Percentiles rank a stretch among this genome's conserved stretches.
Evolutionary conservation across 2,888 invertebrate species (phyloP).

Genomic region (Meteorus cinctellus): DNA sequence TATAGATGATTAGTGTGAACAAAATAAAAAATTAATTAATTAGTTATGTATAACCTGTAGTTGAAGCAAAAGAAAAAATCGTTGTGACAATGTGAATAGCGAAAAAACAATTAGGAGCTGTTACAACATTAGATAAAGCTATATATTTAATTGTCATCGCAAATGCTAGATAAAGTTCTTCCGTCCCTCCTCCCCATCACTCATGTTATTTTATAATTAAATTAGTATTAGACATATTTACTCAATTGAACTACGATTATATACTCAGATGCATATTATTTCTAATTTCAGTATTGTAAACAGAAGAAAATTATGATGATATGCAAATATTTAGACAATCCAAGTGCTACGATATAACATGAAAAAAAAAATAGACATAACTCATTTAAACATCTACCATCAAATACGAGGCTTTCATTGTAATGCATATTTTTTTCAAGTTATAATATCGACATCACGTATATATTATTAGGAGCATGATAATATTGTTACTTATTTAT

Average conservation of each 20-base stretch:
- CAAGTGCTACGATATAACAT: conserved; percentile 16
- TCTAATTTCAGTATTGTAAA: background rate
- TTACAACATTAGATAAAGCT: conserved; percentile 50
- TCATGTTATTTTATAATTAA: conserved; percentile 17
- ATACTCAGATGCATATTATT: background rate
- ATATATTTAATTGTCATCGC: conserved; percentile 47
- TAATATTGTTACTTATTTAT: conserved; percentile 5
- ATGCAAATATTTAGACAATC: conserved; percentile 36
- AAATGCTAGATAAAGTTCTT: conserved; percentile 50
- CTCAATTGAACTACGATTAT: background rate
- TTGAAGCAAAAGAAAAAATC: conserved; percentile 58
- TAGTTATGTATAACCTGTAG: conserved; percentile 62
- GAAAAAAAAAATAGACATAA: background rate
- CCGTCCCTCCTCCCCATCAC: conserved; percentile 52
- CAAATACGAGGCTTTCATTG: background rate
- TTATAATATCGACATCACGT: background rate
- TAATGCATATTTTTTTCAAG: background rate
- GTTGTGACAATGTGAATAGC: conserved; percentile 71
- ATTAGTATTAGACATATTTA: conserved; percentile 10
- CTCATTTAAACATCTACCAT: background rate
- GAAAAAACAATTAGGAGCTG: conserved; percentile 51
- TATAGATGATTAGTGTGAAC: conserved; percentile 46
- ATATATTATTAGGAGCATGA: background rate
- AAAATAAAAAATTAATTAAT: conserved; percentile 38
- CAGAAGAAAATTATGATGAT: background rate